Base-by-base conservation (phyloP, 2,888 invertebrate species). In the Sericinus montela region DNA sequence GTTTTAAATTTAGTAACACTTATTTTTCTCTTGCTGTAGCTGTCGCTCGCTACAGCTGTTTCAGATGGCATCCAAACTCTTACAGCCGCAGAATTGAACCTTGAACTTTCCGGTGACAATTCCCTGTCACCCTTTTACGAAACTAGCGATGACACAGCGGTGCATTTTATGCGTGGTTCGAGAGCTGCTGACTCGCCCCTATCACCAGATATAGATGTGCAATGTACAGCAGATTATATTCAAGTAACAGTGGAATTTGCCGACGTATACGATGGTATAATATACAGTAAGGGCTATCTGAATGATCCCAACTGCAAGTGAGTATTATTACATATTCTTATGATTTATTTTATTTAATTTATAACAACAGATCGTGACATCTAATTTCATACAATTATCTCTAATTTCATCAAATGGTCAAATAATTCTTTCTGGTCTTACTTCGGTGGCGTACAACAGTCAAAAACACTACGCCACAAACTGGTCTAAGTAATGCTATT, bases 251-350 rank as follows among this genome's bases (percentile, higher is more conserved):
- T 94, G 0, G 91, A 92, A 39, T 94, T 93, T 65, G 79, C 90
- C 7, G 90, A 91, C 52, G 83, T 91, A 0, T 94, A 91, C 60
- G 90, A 92, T 60, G 94, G 94, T 10, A 88, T 93, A 28, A 91
- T 94, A 49, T 94, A 93, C 83, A 93, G 93, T 67, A 93, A 94
- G 67, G 93, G 93, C 10, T 90, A 91, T 59, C 90, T 91, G 64
- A 90, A 88, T 55, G 92, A 93, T 69, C 90, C 92, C 10, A 91
- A 91, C 58, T 94, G 94, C 91, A 90, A 91, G 93, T 93, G 70
- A 89, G 90, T 80, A n/a, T n/a, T n/a, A n/a, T n/a, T n/a, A n/a
- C n/a, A n/a, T n/a, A n/a, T n/a, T n/a, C n/a, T n/a, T n/a, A n/a
- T n/a, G n/a, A n/a, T n/a, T n/a, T n/a, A n/a, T n/a, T n/a, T n/a